Conservation (phyloP, 2,113 vertebrate species). For the Alethe castanea region DNA sequence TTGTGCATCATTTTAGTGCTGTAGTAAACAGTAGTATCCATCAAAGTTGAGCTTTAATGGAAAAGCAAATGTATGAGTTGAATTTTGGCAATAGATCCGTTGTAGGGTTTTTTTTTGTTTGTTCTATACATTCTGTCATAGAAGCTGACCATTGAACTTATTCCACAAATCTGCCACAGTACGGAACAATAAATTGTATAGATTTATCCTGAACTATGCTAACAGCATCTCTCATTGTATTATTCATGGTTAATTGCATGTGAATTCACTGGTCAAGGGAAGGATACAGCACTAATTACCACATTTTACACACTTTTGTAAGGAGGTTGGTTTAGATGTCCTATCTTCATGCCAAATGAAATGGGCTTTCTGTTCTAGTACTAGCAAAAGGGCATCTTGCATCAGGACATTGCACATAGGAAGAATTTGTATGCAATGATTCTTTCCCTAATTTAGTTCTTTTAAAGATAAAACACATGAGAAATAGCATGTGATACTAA, state of each 20-base stretch:
- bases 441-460: neutral
- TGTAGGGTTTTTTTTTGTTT: neutral
- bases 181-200: neutral
- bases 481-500: neutral
- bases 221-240: neutral
- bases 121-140: neutral
- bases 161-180: neutral
- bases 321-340: neutral
- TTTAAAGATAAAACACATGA: neutral
- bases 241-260: neutral
- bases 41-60: constrained; percentile 13
- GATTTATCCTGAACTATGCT: constrained; percentile 19
- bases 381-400: neutral
- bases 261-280: neutral
- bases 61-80: neutral
- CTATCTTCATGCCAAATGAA: neutral
- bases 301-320: neutral
- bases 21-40: constrained; percentile 5
- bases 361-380: neutral
- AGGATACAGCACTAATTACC: neutral
- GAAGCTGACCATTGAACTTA: neutral
- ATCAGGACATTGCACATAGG: neutral
- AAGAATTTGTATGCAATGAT: neutral
- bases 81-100: neutral
- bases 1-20: neutral